These are phyloP conservation scores for Euproctis similis DNA, from an alignment of 2,888 invertebrate genomes.

Conservation along the genomic window DNA sequence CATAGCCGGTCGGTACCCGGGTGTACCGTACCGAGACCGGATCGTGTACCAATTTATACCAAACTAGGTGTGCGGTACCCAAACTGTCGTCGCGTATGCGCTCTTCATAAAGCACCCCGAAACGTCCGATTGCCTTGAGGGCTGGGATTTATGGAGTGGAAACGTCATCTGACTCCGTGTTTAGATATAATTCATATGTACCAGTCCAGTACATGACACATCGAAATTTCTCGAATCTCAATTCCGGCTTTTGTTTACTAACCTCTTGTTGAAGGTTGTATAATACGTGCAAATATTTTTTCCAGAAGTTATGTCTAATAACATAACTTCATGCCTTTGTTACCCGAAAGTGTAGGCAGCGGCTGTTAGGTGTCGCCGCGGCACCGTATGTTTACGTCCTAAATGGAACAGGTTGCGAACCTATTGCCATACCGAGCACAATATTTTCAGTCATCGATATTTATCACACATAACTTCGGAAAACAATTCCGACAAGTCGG, in stretches of 20 bases:
- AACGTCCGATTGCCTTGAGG: conserved; percentile 68
- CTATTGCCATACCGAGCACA: no score
- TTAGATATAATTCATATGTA: conserved; percentile 66
- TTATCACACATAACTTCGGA: no score
- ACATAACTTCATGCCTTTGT: no score
- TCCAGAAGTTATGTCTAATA: no score
- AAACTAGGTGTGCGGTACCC: conserved; percentile 38
- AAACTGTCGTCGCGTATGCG: conserved; percentile 53
- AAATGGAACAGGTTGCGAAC: no score
- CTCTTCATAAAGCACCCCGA: conserved; percentile 68
- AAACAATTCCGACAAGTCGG: no score
- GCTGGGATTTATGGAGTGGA: conserved; percentile 71
- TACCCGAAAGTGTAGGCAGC: no score
- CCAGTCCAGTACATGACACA: conserved; percentile 58
- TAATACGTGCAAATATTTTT: no score
- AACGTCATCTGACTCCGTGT: conserved; percentile 67
- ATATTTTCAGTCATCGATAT: no score
- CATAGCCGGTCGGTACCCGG: conserved; percentile 34
- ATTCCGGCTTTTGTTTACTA: conserved; percentile 23
- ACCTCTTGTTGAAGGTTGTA: not conserved
- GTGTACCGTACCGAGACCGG: conserved; percentile 46
- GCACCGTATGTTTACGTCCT: no score
- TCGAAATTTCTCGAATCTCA: conserved; percentile 41
- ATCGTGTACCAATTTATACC: conserved; percentile 30
- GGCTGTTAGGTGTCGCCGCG: no score